Conservation (phyloP, 2,888 invertebrate species). For the Synergus itoensis region DNA sequence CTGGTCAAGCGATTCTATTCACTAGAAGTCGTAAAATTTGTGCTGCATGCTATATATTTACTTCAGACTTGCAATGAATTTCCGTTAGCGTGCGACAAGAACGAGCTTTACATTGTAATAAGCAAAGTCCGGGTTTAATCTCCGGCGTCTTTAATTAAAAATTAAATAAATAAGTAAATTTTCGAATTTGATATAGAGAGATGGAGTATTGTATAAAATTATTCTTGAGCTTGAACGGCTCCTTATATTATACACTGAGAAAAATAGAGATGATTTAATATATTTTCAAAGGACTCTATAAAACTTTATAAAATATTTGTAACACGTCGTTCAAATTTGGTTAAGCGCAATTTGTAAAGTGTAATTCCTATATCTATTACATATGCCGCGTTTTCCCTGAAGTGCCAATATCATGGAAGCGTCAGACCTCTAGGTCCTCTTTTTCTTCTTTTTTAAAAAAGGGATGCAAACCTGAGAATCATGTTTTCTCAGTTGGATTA, state of each 20-base stretch:
- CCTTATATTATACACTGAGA: neutral
- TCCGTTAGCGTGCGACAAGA: neutral
- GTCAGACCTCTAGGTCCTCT: slow-evolving; percentile 17
- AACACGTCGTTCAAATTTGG: slow-evolving; percentile 8
- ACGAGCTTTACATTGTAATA: neutral
- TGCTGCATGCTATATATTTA: neutral
- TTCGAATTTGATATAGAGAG: neutral
- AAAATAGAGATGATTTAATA: neutral
- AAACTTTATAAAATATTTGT: neutral
- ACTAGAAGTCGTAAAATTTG: slow-evolving; percentile 29
- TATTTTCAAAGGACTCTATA: neutral
- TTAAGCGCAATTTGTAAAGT: slow-evolving; percentile 18
- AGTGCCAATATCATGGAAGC: slow-evolving; percentile 32
- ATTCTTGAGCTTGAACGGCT: no score
- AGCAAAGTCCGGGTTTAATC: neutral
- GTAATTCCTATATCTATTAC: neutral
- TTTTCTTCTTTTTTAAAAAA: slow-evolving; percentile 1
- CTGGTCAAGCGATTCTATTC: slow-evolving; percentile 39
- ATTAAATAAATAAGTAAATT: neutral
- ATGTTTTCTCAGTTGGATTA: slow-evolving; percentile 35
- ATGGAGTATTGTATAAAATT: neutral
- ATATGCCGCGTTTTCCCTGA: slow-evolving; percentile 1
- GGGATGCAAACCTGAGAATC: slow-evolving; percentile 24
- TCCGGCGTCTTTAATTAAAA: neutral
- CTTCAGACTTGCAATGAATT: slow-evolving; percentile 13